Evolutionary conservation across 1,140 invertebrate genomes (phyloP).

Genomic region (Cepaea nemoralis): DNA sequence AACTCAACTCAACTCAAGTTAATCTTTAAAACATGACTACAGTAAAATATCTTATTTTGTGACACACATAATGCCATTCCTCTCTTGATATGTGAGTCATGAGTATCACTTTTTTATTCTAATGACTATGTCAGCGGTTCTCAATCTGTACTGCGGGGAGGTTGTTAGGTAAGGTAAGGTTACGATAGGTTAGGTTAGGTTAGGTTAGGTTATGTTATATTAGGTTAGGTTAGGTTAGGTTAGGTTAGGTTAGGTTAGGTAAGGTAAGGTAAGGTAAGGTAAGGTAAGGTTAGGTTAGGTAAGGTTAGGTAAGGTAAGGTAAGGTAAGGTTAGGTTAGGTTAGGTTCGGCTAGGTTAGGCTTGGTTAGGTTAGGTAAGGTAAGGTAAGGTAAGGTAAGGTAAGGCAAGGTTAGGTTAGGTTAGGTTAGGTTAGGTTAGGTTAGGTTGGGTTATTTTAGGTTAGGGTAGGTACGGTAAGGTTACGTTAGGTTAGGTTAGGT

Average conservation of each 20-base stretch:
- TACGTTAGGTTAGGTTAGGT: background rate
- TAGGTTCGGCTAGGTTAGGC: conserved; percentile 17
- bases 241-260: conserved; percentile 27
- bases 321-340: conserved; percentile 29
- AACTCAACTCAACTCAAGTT: no score
- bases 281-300: background rate
- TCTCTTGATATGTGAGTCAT: no score
- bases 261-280: background rate
- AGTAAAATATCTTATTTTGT: no score
- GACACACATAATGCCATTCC: no score
- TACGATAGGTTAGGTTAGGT: background rate
- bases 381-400: background rate
- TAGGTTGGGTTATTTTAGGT: background rate
- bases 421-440: conserved; percentile 1
- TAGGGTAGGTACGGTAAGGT: background rate
- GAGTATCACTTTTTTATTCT: no score
- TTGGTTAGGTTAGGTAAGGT: background rate
- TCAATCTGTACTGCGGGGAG: no score
- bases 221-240: conserved; percentile 20
- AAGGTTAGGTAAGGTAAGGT: conserved; percentile 19
- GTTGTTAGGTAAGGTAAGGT: background rate
- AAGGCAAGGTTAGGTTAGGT: conserved; percentile 3
- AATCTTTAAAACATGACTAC: no score
- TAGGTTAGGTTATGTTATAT: background rate
- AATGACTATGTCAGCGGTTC: no score